These are phyloP conservation scores for Drosophila elegans DNA, from an alignment of 1,140 invertebrate species.

Conservation along the genomic window DNA sequence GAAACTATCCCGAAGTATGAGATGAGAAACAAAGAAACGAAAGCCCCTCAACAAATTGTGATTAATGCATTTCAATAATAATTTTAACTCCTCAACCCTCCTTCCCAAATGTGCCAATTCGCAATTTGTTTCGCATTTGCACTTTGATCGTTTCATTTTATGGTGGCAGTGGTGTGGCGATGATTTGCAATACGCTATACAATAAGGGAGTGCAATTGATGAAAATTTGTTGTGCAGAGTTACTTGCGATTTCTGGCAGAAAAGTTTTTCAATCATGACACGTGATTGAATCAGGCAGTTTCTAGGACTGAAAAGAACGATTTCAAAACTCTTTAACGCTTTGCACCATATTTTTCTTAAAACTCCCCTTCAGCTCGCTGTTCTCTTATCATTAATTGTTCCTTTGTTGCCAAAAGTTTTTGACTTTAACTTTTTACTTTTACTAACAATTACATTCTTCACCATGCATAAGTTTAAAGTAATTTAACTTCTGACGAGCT, in stretches of 20 bases:
- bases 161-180: conserved; percentile 30
- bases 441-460: conserved; percentile 48
- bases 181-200: conserved; percentile 43
- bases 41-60: conserved; percentile 60
- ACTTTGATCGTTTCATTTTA: conserved; percentile 79
- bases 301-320: conserved; percentile 3
- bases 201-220: conserved; percentile 17
- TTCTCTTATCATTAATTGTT: conserved; percentile 38
- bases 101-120: conserved; percentile 46
- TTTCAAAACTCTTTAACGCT: conserved; percentile 3
- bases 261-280: conserved; percentile 35
- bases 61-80: conserved; percentile 77
- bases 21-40: conserved; percentile 10
- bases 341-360: conserved; percentile 4
- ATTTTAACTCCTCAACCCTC: conserved; percentile 12
- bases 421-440: conserved; percentile 45
- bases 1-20: conserved; percentile 46
- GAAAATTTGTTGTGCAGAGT: conserved; percentile 28
- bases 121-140: conserved; percentile 80
- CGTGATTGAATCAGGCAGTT: conserved; percentile 26
- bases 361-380: background rate
- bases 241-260: conserved; percentile 15
- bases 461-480: conserved; percentile 68
- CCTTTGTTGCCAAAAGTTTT: conserved; percentile 54
- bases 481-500: conserved; percentile 73